Evolutionary conservation across 2,113 vertebrate species (phyloP).

Genomic region (Rattus norvegicus): GRCr8 NC_086039.1:115147501-115148000

Average conservation of each 20-base stretch:
- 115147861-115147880: neutral
- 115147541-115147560: neutral
- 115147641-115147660: neutral
- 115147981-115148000: conserved; percentile 26
- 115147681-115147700: neutral
- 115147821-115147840: neutral
- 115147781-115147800: neutral
- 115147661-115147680: neutral
- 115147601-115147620: neutral
- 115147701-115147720: neutral
- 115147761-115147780: neutral
- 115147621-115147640: neutral
- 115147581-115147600: neutral
- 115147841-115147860: neutral
- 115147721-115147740: neutral
- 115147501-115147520: neutral
- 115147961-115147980: no score
- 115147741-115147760: neutral
- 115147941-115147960: neutral
- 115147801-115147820: neutral
- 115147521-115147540: neutral
- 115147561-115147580: neutral
- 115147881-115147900: neutral
- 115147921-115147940: neutral
- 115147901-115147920: neutral